A percentile compares a stretch with the other conserved stretches of the same genome.
These are phyloP conservation scores for Chauna torquata DNA, from an alignment of 2,113 vertebrate species.

Conservation along the genomic window DNA sequence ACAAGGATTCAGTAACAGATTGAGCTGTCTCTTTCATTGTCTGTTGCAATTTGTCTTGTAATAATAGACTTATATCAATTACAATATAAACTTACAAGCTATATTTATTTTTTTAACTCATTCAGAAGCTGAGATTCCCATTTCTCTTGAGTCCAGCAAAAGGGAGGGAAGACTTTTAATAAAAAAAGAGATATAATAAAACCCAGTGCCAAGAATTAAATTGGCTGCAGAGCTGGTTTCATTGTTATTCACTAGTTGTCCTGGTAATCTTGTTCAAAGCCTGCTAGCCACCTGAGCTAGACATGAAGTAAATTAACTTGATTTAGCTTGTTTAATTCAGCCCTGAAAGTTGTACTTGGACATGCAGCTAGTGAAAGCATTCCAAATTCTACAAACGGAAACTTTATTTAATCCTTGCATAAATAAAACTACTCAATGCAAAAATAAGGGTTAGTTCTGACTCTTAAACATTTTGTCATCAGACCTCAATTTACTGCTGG, in stretches of 20 bases:
- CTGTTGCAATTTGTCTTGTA: slow-evolving; percentile 51
- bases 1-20: slow-evolving; percentile 54
- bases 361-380: background rate
- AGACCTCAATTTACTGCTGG: background rate
- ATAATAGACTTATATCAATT: slow-evolving; percentile 50
- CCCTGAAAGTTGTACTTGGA: background rate
- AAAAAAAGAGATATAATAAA: background rate
- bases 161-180: background rate
- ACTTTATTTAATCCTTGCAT: background rate
- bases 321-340: slow-evolving; percentile 7
- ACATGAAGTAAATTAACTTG: slow-evolving; percentile 3
- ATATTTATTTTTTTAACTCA: background rate
- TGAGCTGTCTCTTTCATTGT: slow-evolving; percentile 51
- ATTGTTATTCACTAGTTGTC: background rate
- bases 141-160: background rate
- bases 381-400: background rate
- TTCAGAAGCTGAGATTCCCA: background rate
- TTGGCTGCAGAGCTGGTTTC: background rate
- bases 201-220: background rate
- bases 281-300: slow-evolving; percentile 43
- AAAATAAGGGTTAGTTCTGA: background rate
- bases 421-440: background rate
- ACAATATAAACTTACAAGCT: slow-evolving; percentile 33
- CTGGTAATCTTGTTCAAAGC: background rate
- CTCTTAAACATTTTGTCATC: background rate